Base-by-base conservation (phyloP, 2,113 vertebrate species). In the Atractosteus spatula region DNA sequence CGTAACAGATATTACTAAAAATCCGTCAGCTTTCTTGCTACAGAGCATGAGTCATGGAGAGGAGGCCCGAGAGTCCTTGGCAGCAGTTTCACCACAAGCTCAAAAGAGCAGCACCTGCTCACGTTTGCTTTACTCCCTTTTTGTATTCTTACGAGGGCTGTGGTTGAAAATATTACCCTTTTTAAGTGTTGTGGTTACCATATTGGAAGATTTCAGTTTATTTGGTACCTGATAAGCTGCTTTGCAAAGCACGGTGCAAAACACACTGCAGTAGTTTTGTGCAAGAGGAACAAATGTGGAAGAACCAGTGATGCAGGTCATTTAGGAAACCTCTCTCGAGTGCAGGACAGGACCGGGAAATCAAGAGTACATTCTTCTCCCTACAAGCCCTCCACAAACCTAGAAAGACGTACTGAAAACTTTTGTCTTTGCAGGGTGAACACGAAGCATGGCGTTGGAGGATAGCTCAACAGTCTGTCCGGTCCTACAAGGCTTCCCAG, bases 171-270 rank as follows among this genome's bases (percentile, higher is more conserved):
- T 68, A 75, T 80, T 79, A 85, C 82, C 80, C 85, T 85, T 77
- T 81, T 84, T 83, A 73, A 76, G 78, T 74, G 66, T 78, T 84
- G 85, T 83, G 86, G 87, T 88, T 81, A 72, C 85, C 83, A 81
- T 83, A 86, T 85, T 86, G 86, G 85, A 85, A 87, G 81, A 86
- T 78, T 77, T 83, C 77, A 83, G 82, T 85, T 88, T 79, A 83
- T 88, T 83, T 83, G 81, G 82, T 68, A 80, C 47, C 1, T 10
- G 47, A 73, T 51, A 55, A 67, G 79, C 80, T 84, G 73, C 74
- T 80, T 74, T 71, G 71, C 71, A 80, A 79, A 45, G 56, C 41
- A 75, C 68, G 73, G 55, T 68, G 43, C 43, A 76, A 68, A 76
- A 42, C 61, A 3, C 55, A 14, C 55, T n/a, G 71, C 63, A 72